Evolutionary conservation across 2,113 vertebrate species (phyloP).

Genomic region (Pipra filicauda): DNA sequence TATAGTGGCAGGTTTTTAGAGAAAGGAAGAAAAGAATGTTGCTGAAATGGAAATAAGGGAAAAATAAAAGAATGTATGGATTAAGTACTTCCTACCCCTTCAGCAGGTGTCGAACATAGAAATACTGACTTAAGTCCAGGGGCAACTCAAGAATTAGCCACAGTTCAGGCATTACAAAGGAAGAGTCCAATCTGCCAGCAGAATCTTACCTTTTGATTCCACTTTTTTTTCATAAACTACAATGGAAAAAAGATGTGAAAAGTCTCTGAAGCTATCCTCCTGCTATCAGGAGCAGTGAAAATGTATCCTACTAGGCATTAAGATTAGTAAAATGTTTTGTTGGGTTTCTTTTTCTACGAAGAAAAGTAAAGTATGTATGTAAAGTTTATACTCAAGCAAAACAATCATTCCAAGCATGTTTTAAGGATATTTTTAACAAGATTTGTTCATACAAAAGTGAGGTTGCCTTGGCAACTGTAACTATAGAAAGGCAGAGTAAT

Average conservation of each 20-base stretch:
- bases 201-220: background rate
- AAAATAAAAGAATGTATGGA: background rate
- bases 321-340: background rate
- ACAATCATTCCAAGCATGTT: constrained; percentile 4
- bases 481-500: constrained; percentile 43
- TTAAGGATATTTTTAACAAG: constrained; percentile 37
- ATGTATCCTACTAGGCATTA: background rate
- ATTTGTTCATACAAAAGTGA: constrained; percentile 18
- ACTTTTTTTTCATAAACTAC: background rate
- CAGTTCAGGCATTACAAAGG: background rate
- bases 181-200: background rate
- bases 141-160: background rate
- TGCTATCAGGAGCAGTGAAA: background rate
- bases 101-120: background rate
- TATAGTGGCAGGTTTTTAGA: background rate
- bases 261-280: background rate
- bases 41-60: background rate
- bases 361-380: background rate
- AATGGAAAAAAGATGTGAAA: background rate
- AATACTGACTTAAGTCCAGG: background rate
- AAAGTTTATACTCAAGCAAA: background rate
- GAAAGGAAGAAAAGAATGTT: background rate
- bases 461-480: constrained; percentile 59
- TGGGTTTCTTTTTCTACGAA: background rate
- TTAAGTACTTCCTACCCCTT: background rate